Conservation (phyloP, 2,888 invertebrate genomes). For the Nephrotoma flavescens region DNA sequence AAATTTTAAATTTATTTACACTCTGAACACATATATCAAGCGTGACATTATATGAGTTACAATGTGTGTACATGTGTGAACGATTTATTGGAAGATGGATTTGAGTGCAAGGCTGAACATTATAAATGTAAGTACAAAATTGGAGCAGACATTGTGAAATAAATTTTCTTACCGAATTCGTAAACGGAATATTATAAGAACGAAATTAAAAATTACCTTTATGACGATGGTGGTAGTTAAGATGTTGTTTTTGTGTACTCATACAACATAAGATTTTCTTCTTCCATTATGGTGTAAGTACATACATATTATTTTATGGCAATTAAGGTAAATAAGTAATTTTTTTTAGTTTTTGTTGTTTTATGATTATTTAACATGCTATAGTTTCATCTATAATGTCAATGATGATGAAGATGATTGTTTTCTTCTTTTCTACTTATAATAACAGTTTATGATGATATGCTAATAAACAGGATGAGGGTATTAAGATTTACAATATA, state of each 20-base stretch:
- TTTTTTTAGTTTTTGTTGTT: background rate
- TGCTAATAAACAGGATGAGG: background rate
- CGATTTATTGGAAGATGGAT: background rate
- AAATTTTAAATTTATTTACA: background rate
- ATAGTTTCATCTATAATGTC: background rate
- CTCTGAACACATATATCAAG: background rate
- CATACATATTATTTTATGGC: background rate
- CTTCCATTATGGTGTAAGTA: background rate
- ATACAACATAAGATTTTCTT: background rate
- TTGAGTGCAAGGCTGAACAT: background rate
- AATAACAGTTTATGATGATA: background rate
- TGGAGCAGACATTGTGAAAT: background rate
- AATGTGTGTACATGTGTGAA: background rate
- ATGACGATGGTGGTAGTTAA: background rate
- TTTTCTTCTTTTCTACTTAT: background rate
- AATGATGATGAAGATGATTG: background rate
- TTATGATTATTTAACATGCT: background rate
- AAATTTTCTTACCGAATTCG: background rate
- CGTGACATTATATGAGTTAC: background rate
- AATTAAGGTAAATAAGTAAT: background rate
- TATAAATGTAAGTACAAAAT: background rate
- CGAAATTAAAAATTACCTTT: background rate
- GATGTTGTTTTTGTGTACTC: background rate
- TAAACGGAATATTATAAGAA: background rate
- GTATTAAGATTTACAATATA: background rate